phyloP scores from a whole-genome alignment of 2,888 invertebrate species.

The Eupeodes latifasciatus region DNA sequence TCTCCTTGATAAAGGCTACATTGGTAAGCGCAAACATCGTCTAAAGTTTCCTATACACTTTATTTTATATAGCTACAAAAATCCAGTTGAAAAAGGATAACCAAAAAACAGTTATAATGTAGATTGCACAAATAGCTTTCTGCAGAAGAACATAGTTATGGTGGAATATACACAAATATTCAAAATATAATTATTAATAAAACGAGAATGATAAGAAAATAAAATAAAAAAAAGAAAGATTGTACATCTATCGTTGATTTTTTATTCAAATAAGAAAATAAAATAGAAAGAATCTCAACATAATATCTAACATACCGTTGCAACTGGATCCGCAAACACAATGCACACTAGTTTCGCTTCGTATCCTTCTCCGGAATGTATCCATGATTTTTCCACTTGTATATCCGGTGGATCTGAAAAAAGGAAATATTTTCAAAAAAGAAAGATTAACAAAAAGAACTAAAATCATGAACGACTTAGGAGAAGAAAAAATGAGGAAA shows the following conservation, averaged over 20 bases:
- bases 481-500: constrained; percentile 55
- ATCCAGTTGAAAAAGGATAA: neutral
- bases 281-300: neutral
- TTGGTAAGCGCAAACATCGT: neutral
- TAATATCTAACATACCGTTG: constrained; percentile 85
- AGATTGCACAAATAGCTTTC: neutral
- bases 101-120: neutral
- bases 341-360: constrained; percentile 88
- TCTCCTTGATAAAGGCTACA: constrained; percentile 7
- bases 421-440: constrained; percentile 27
- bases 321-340: constrained; percentile 88
- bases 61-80: neutral
- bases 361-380: constrained; percentile 89
- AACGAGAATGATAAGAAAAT: neutral
- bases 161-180: neutral
- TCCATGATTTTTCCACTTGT: constrained; percentile 89
- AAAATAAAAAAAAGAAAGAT: neutral
- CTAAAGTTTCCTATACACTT: neutral
- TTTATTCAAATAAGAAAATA: constrained; percentile 66
- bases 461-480: constrained; percentile 50
- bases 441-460: constrained; percentile 32
- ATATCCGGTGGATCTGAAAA: constrained; percentile 89
- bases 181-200: constrained; percentile 19
- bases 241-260: constrained; percentile 48
- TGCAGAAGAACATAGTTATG: neutral